Conservation (phyloP, 2,113 vertebrate species). For the Halcyon malimbica region DNA sequence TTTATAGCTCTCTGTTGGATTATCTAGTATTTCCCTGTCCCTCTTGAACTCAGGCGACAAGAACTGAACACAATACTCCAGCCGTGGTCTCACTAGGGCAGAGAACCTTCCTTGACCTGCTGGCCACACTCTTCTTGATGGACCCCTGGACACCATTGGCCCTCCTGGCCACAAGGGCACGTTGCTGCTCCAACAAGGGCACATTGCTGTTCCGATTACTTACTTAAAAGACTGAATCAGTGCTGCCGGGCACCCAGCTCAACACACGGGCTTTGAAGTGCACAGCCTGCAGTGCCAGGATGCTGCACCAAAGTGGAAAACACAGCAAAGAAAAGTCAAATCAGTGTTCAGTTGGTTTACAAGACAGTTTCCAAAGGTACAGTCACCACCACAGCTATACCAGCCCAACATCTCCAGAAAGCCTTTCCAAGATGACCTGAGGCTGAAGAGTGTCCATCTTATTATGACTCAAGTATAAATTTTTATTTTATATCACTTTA, state of each 20-base stretch:
- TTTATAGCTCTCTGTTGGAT: too few species aligned
- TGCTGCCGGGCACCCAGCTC: not conserved
- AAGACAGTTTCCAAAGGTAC: not conserved
- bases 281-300: not conserved
- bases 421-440: not conserved
- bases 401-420: not conserved
- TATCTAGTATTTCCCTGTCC: too few species aligned
- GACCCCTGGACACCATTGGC: too few species aligned
- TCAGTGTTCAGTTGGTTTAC: rapidly evolving
- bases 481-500: not conserved
- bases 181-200: too few species aligned
- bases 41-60: too few species aligned
- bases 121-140: too few species aligned
- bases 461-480: not conserved
- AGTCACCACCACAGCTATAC: not conserved
- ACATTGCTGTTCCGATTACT: not conserved
- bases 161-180: too few species aligned
- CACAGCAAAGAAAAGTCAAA: not conserved
- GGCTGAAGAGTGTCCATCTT: not conserved
- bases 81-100: too few species aligned
- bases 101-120: too few species aligned
- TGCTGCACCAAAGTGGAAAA: not conserved
- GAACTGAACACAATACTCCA: too few species aligned
- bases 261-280: not conserved
- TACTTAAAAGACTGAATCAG: not conserved